Base-by-base conservation (phyloP, 2,113 vertebrate species). In the Perca schrenkii region DNA sequence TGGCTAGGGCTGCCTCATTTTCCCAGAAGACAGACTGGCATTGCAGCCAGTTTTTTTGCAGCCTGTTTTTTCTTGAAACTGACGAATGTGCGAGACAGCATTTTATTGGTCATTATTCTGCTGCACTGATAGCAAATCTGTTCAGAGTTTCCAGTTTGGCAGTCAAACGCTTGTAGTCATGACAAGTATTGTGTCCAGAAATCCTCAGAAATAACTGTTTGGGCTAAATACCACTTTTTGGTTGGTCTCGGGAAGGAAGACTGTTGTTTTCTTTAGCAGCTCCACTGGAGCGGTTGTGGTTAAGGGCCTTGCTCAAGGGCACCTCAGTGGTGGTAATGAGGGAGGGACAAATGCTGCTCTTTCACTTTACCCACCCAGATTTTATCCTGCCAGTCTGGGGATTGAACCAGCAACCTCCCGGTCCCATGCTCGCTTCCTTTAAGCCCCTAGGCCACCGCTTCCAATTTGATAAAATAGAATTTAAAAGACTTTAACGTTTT, bases 51-150 rank as follows among this genome's bases (percentile, higher is more conserved):
- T 28, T 28, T 28, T 28, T 28, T 28, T 28, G 28, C 28, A 28
- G 28, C 28, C 80, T 85, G 70, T 57, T 68, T 47, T 85, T 43
- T 31, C 61, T 74, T 50, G 43, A 84, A 89, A 84, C 53, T 83
- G 85, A 66, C 50, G 17, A 89, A 86, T 82, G 84, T 74, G 83
- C 3, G 40, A 89, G 80, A 83, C 74, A 56, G 16, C 57, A 4
- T 77, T 86, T 83, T 67, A 83, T 88, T 60, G 53, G 65, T 79
- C 53, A 62, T 68, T 70, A 76, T 82, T 75, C 31, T 72, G 70
- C 73, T 77, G 69, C 64, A 63, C 65, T 50, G 80, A 77, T 74
- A 61, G 58, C 71, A 78, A 82, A 88, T 92, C 77, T 87, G 85
- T 78, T 86, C 54, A 40, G 28, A 63, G 43, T 80, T 77, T 67